phyloP scores from a whole-genome alignment of 1,140 invertebrate species.

The Laupala kohalensis region DNA sequence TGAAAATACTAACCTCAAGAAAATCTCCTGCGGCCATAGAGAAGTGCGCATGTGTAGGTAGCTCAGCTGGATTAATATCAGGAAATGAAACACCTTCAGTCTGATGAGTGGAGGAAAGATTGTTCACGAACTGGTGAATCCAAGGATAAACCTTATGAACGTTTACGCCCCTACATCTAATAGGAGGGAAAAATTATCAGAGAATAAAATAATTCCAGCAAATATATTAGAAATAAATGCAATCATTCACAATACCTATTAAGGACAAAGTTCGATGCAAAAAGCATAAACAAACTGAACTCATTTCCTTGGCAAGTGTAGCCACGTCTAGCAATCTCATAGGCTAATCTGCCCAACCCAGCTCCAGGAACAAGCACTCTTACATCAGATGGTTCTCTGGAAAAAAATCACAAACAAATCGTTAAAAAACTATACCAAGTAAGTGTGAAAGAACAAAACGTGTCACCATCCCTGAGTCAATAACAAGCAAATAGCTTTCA shows the following conservation, averaged over 20 bases:
- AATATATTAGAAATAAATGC: neutral
- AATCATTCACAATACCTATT: slow-evolving; percentile 49
- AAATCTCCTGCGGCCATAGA: slow-evolving; percentile 95
- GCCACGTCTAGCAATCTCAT: slow-evolving; percentile 79
- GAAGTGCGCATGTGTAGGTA: slow-evolving; percentile 56
- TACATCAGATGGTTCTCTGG: slow-evolving; percentile 38
- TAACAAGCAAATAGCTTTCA: too few relatives aligned
- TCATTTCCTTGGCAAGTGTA: slow-evolving; percentile 94
- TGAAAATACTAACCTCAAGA: slow-evolving; percentile 45
- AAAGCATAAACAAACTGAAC: slow-evolving; percentile 94
- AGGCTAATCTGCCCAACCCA: slow-evolving; percentile 83
- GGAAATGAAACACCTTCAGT: slow-evolving; percentile 68
- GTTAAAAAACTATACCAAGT: neutral
- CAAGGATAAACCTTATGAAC: slow-evolving; percentile 73
- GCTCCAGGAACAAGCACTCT: slow-evolving; percentile 87
- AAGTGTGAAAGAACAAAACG: neutral
- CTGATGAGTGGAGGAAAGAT: slow-evolving; percentile 68
- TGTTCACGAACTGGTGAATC: slow-evolving; percentile 88
- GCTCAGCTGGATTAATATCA: slow-evolving; percentile 66
- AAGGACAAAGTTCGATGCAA: slow-evolving; percentile 89
- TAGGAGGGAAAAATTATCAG: neutral
- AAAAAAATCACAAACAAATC: slow-evolving; percentile 17
- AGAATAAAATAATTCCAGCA: neutral
- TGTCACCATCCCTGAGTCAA: neutral
- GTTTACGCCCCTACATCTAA: slow-evolving; percentile 42